Evolutionary conservation across 1,140 invertebrate genomes (phyloP).

Genomic region (Papilio helenus): DNA sequence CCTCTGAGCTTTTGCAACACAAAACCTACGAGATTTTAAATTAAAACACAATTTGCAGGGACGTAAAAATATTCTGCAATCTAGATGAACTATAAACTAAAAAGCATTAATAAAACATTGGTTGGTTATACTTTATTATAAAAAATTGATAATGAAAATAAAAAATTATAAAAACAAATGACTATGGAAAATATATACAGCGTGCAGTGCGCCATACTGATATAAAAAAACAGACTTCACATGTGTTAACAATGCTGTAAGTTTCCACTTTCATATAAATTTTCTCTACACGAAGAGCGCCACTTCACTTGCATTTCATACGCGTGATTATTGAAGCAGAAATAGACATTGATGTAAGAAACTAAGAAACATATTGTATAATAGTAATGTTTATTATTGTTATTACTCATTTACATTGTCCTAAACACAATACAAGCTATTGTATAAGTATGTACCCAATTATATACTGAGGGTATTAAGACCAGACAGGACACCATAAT

Average conservation of each 20-base stretch:
- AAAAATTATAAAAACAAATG: neutral
- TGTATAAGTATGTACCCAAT: too few relatives aligned
- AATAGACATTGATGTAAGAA: conserved; percentile 27
- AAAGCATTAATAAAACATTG: neutral
- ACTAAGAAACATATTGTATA: conserved; percentile 28
- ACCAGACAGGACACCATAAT: neutral
- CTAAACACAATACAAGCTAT: neutral
- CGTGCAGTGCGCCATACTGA: neutral
- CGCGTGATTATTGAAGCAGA: conserved; percentile 27
- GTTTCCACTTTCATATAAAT: conserved; percentile 28
- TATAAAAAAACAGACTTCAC: conserved; percentile 25
- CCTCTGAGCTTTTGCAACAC: neutral
- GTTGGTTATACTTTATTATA: neutral
- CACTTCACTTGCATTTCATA: conserved; percentile 30
- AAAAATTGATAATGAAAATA: neutral
- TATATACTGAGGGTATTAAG: neutral
- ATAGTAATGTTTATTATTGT: neutral
- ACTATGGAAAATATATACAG: neutral
- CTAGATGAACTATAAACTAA: neutral
- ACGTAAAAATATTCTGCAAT: neutral
- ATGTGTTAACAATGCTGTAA: conserved; percentile 27
- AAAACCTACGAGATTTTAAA: neutral
- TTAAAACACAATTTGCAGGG: neutral
- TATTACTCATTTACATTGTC: neutral
- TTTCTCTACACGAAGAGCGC: conserved; percentile 20